phyloP scores from a whole-genome alignment of 1,140 invertebrate species.

The Mizuhopecten yessoensis region DNA sequence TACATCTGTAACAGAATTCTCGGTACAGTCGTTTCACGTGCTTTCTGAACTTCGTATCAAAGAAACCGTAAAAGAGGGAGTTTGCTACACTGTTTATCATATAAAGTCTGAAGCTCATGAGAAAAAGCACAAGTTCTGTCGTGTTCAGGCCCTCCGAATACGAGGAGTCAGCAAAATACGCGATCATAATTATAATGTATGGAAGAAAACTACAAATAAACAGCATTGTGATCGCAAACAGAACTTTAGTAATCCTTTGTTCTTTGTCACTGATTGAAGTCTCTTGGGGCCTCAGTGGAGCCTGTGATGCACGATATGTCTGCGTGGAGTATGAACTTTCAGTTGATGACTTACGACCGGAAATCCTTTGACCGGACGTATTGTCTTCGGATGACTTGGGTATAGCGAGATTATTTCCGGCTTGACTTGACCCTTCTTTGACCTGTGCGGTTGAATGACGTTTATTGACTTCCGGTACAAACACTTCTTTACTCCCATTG shows the following conservation, averaged over 20 bases:
- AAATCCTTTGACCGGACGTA: neutral
- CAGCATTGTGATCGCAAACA: slow-evolving; percentile 57
- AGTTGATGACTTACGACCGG: neutral
- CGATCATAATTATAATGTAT: slow-evolving; percentile 56
- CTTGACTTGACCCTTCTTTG: neutral
- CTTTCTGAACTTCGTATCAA: slow-evolving; percentile 62
- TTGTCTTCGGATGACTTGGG: neutral
- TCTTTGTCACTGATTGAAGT: slow-evolving; percentile 48
- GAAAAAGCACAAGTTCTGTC: slow-evolving; percentile 44
- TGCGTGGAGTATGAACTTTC: neutral
- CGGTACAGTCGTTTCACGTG: slow-evolving; percentile 44
- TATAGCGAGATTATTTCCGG: slow-evolving; percentile 10
- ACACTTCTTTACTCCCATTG: neutral
- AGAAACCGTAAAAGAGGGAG: slow-evolving; percentile 57
- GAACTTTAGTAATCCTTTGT: slow-evolving; percentile 56
- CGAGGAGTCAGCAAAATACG: slow-evolving; percentile 44
- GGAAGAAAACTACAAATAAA: slow-evolving; percentile 61
- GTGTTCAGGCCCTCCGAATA: slow-evolving; percentile 54
- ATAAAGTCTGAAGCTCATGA: slow-evolving; percentile 60
- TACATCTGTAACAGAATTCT: neutral
- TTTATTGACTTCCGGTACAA: neutral
- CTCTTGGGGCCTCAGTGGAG: neutral
- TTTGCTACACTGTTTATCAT: slow-evolving; percentile 60
- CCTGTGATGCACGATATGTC: neutral
- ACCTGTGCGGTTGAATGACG: neutral